A percentile compares a stretch with the other conserved stretches of the same genome.
Conservation (phyloP, 1,140 invertebrate species). For the Reticulitermes speratus region DNA sequence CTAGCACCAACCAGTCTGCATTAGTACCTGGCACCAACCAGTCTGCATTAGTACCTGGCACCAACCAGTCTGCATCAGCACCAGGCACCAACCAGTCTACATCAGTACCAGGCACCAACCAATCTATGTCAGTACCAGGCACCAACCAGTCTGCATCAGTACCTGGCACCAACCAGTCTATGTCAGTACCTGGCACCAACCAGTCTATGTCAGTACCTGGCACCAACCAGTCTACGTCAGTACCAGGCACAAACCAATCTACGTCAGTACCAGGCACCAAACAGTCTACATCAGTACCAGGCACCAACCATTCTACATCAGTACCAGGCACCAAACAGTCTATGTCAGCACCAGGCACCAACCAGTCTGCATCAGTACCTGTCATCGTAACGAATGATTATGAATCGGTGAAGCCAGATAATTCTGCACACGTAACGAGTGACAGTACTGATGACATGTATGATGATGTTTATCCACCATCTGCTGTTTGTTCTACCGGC, state of each 20-base stretch:
- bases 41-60: not conserved
- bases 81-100: too few species aligned
- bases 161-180: not conserved
- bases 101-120: too few species aligned
- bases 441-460: not conserved
- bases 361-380: not conserved
- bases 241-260: not conserved
- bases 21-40: not conserved
- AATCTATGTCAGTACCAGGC: not conserved
- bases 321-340: not conserved
- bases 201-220: not conserved
- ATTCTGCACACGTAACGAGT: not conserved
- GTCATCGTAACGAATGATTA: not conserved
- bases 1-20: not conserved
- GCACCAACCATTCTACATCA: not conserved
- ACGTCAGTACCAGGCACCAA: too few species aligned
- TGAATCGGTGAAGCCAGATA: not conserved
- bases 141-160: not conserved
- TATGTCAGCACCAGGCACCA: not conserved
- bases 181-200: not conserved
- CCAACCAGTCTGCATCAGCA: not conserved
- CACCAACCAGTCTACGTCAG: not conserved
- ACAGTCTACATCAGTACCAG: not conserved
- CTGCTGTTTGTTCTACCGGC: not conserved
- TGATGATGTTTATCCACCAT: conserved; percentile 24